These are phyloP conservation scores for Drosophila parvula DNA, from an alignment of 1,140 invertebrate genomes.

Conservation along the genomic window DNA sequence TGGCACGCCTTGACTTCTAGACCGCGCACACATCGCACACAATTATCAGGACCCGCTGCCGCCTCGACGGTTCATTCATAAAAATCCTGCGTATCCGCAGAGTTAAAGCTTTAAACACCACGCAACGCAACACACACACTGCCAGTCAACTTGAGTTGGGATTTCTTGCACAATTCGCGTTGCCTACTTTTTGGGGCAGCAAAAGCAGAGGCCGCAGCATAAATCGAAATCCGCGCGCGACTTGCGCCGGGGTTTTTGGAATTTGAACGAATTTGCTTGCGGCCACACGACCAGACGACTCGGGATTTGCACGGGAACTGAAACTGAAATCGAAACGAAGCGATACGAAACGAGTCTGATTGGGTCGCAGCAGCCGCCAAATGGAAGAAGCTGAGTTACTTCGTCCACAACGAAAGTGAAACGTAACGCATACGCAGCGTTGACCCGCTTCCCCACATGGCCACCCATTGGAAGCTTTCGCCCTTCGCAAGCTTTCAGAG, in stretches of 20 bases:
- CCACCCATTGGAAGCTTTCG: conserved; percentile 39
- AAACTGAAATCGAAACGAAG: conserved; percentile 66
- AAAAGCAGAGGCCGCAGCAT: conserved; percentile 23
- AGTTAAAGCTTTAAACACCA: conserved; percentile 56
- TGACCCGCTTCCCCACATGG: conserved; percentile 57
- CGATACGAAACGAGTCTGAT: conserved; percentile 25
- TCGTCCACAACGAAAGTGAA: conserved; percentile 71
- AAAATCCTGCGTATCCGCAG: conserved; percentile 53
- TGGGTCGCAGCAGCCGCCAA: conserved; percentile 63
- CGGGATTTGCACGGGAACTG: conserved; percentile 78
- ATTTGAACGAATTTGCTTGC: conserved; percentile 8
- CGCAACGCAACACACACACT: conserved; percentile 6
- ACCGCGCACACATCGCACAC: conserved; percentile 39
- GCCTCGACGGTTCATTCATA: conserved; percentile 65
- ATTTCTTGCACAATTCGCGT: conserved; percentile 47
- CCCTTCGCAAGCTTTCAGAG: conserved; percentile 54
- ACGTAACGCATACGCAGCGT: conserved; percentile 77
- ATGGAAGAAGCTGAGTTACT: conserved; percentile 29
- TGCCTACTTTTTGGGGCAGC: conserved; percentile 65
- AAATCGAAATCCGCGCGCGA: conserved; percentile 51
- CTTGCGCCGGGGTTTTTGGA: conserved; percentile 25
- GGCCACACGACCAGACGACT: conserved; percentile 60
- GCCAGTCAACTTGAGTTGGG: conserved; percentile 9
- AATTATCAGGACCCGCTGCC: conserved; percentile 19
- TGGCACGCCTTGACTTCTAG: conserved; percentile 50